Conservation (phyloP, 2,888 invertebrate genomes). For the Autographa gamma region DNA sequence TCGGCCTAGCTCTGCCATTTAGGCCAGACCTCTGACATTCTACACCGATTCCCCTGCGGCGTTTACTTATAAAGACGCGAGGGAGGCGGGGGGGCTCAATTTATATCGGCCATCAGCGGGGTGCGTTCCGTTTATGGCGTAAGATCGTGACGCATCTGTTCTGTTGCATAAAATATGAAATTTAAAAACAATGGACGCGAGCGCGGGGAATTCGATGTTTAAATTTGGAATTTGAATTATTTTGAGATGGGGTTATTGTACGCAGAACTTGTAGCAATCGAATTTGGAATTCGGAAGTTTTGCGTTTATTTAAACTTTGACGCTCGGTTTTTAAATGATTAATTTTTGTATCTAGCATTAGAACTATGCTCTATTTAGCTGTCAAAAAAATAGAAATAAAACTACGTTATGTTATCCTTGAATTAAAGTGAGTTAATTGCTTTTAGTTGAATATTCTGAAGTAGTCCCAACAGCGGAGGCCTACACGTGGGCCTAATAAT, state of each 20-base stretch:
- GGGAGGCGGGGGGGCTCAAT: conserved; percentile 69
- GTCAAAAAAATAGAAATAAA: neutral
- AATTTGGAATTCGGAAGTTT: neutral
- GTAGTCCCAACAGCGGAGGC: conserved; percentile 22
- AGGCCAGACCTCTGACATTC: conserved; percentile 74
- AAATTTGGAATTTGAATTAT: conserved; percentile 51
- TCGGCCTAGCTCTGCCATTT: conserved; percentile 72
- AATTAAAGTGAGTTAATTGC: neutral
- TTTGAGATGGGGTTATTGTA: conserved; percentile 34
- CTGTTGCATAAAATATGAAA: conserved; percentile 82
- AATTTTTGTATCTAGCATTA: too few species aligned
- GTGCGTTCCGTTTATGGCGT: conserved; percentile 82
- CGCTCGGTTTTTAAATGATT: neutral
- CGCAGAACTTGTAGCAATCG: conserved; percentile 13
- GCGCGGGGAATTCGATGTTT: conserved; percentile 49
- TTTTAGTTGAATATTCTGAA: conserved; percentile 13
- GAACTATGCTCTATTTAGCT: neutral
- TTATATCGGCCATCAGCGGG: conserved; percentile 72
- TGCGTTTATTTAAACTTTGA: neutral
- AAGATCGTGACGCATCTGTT: conserved; percentile 86
- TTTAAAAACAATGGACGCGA: conserved; percentile 74
- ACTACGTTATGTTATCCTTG: neutral
- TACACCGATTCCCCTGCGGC: conserved; percentile 68
- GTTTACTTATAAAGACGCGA: conserved; percentile 64
- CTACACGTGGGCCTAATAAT: conserved; percentile 45